Conservation (phyloP, 2,888 invertebrate genomes). For the Brenthis hecate region DNA sequence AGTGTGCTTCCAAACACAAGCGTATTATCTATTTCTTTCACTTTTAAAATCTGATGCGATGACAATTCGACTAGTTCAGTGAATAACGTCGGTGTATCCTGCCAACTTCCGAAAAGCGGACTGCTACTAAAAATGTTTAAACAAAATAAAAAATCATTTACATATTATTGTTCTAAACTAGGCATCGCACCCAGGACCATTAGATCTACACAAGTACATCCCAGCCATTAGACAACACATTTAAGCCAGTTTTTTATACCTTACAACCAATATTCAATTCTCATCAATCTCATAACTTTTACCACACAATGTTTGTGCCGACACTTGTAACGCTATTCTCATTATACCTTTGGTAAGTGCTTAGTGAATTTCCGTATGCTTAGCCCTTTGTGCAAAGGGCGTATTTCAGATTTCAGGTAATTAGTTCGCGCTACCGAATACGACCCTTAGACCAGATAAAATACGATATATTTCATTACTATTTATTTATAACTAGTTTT, state of each 20-base stretch:
- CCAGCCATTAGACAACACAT: too few species aligned
- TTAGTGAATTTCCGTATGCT: constrained; percentile 49
- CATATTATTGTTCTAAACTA: too few species aligned
- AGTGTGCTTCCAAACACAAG: too few species aligned
- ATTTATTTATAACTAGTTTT: constrained; percentile 8
- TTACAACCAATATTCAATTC: background rate
- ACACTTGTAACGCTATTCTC: constrained; percentile 55
- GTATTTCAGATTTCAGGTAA: constrained; percentile 36
- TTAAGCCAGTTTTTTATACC: background rate
- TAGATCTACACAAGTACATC: too few species aligned
- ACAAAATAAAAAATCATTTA: too few species aligned
- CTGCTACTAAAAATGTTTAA: too few species aligned
- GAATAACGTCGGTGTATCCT: too few species aligned
- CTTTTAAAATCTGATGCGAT: too few species aligned
- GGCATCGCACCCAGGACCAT: too few species aligned
- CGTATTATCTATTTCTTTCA: too few species aligned
- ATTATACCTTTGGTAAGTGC: constrained; percentile 52
- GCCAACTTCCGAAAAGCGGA: too few species aligned
- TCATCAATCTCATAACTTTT: constrained; percentile 11
- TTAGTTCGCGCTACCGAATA: constrained; percentile 25
- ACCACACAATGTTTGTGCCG: constrained; percentile 46
- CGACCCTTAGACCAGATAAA: constrained; percentile 20
- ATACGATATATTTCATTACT: constrained; percentile 14
- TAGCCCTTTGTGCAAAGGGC: constrained; percentile 35
- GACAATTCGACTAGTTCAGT: too few species aligned